These are phyloP conservation scores for Lindbergichthys nudifrons DNA, from an alignment of 2,797 vertebrate species.

Conservation along the genomic window DNA sequence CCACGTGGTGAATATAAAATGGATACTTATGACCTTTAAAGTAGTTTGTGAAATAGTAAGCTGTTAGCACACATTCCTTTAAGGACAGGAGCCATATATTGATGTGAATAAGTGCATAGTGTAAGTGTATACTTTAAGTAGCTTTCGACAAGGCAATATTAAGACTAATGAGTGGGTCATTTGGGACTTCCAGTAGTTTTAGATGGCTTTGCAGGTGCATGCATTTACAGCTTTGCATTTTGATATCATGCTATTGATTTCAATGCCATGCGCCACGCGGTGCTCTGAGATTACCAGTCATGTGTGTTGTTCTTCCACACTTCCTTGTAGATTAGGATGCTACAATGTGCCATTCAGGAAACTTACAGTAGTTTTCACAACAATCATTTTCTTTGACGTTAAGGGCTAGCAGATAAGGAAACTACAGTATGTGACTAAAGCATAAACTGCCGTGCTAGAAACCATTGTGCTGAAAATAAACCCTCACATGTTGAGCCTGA, in stretches of 20 bases:
- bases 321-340: constrained; percentile 25
- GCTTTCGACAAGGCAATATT: constrained; percentile 60
- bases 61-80: constrained; percentile 64
- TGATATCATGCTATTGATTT: constrained; percentile 22
- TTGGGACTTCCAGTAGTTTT: constrained; percentile 33
- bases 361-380: constrained; percentile 37
- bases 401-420: constrained; percentile 72
- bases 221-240: constrained; percentile 46
- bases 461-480: constrained; percentile 32
- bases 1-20: constrained; percentile 17
- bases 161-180: constrained; percentile 33
- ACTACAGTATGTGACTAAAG: constrained; percentile 32
- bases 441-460: constrained; percentile 55
- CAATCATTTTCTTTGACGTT: constrained; percentile 34
- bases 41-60: constrained; percentile 44
- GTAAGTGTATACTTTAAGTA: constrained; percentile 46
- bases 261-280: constrained; percentile 17
- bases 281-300: constrained; percentile 42
- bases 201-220: constrained; percentile 43
- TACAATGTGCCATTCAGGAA: constrained; percentile 56
- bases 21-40: constrained; percentile 55
- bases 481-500: constrained; percentile 29
- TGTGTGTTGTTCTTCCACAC: constrained; percentile 36
- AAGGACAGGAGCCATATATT: constrained; percentile 73
- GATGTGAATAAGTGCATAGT: constrained; percentile 53